A percentile compares a stretch with the other conserved stretches of the same genome.
phyloP scores from a whole-genome alignment of 2,113 vertebrate genomes.

The Paradoxurus hermaphroditus region DNA sequence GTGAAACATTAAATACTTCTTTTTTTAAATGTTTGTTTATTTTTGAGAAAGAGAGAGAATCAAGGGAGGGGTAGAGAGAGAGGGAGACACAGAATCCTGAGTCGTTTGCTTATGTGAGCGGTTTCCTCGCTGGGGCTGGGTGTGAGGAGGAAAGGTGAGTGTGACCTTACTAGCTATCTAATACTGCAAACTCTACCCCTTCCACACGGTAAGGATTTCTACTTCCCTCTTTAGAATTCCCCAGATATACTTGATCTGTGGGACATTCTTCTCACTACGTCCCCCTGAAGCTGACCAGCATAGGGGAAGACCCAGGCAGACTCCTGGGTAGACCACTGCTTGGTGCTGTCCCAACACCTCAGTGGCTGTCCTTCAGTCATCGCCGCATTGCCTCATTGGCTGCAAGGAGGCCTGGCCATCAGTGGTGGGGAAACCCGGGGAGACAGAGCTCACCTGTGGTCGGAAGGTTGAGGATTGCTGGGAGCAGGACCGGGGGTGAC shows the following conservation, averaged over 20 bases:
- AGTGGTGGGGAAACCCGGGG: too few species aligned
- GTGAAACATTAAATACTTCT: too few species aligned
- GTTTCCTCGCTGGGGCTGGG: neutral
- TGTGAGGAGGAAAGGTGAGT: neutral
- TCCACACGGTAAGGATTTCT: neutral
- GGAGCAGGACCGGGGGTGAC: neutral
- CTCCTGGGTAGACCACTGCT: neutral
- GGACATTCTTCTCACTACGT: neutral
- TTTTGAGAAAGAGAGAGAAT: too few species aligned
- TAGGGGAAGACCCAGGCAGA: neutral
- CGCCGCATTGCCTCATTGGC: neutral
- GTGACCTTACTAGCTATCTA: neutral
- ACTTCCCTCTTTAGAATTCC: neutral
- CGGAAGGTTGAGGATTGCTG: neutral
- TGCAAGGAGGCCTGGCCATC: neutral
- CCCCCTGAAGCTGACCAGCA: neutral
- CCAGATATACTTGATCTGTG: neutral
- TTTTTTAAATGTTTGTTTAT: too few species aligned
- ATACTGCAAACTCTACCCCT: neutral
- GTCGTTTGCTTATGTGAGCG: neutral
- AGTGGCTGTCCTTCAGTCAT: accelerated
- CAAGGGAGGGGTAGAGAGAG: too few species aligned
- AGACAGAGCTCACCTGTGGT: neutral
- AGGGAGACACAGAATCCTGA: too few species aligned
- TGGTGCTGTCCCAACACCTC: neutral